These are phyloP conservation scores for Chrysemys picta DNA, from an alignment of 2,113 vertebrate species.

Conservation along the genomic window DNA sequence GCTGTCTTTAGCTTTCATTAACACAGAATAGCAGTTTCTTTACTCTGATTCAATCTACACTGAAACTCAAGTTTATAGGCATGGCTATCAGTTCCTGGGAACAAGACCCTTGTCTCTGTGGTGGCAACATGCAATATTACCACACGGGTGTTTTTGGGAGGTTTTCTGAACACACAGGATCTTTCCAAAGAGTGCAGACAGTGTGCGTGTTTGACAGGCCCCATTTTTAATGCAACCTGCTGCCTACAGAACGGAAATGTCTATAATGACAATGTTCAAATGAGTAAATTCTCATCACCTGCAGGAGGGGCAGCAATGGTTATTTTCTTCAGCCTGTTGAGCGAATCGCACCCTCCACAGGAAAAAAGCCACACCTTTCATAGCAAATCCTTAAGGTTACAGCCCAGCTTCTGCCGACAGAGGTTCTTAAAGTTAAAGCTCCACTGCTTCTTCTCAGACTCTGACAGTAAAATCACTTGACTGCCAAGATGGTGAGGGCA, in stretches of 20 bases:
- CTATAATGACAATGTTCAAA: slow-evolving; percentile 70
- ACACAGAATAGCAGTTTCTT: slow-evolving; percentile 81
- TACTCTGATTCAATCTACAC: slow-evolving; percentile 78
- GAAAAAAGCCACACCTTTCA: slow-evolving; percentile 76
- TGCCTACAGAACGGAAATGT: slow-evolving; percentile 69
- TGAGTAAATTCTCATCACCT: slow-evolving; percentile 77
- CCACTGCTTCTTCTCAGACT: slow-evolving; percentile 73
- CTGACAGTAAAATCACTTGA: slow-evolving; percentile 72
- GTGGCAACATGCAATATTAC: slow-evolving; percentile 75
- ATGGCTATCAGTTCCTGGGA: slow-evolving; percentile 75
- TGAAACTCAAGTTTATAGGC: slow-evolving; percentile 81
- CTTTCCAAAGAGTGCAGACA: slow-evolving; percentile 70
- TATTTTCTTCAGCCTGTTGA: slow-evolving; percentile 73
- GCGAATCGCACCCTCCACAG: slow-evolving; percentile 75
- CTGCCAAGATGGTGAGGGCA: slow-evolving; percentile 67
- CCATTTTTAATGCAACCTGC: slow-evolving; percentile 62
- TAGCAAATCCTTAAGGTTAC: slow-evolving; percentile 75
- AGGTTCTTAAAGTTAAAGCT: slow-evolving; percentile 65
- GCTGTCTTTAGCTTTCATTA: slow-evolving; percentile 76
- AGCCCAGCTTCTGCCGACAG: slow-evolving; percentile 73
- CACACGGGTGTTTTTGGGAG: slow-evolving; percentile 69
- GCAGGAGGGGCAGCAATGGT: slow-evolving; percentile 71
- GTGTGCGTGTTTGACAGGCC: slow-evolving; percentile 63
- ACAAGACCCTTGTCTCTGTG: slow-evolving; percentile 72
- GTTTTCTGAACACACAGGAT: slow-evolving; percentile 50